phyloP scores from a whole-genome alignment of 1,140 invertebrate species.

The Solen grandis region DNA sequence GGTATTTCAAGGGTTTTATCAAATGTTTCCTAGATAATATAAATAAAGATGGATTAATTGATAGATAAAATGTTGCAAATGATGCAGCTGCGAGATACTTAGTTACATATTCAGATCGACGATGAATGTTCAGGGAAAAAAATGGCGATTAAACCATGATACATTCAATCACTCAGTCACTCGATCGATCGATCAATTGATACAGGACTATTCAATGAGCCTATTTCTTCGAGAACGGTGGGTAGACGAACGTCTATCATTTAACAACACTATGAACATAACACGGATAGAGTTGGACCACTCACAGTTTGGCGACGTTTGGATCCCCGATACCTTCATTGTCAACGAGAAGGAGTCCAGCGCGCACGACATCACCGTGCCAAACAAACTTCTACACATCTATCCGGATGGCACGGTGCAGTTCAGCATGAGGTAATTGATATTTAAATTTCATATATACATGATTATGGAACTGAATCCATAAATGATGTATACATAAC shows the following conservation, averaged over 20 bases:
- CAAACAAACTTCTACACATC: slow-evolving; percentile 86
- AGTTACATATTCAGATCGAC: too few species aligned
- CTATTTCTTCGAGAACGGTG: slow-evolving; percentile 84
- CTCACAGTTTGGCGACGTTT: slow-evolving; percentile 65
- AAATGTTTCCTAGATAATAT: too few species aligned
- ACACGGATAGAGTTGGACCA: slow-evolving; percentile 70
- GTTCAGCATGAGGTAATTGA: slow-evolving; percentile 80
- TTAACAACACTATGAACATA: slow-evolving; percentile 71
- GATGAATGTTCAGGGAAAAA: too few species aligned
- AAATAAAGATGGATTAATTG: too few species aligned
- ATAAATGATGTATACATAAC: too few species aligned
- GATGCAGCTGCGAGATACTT: too few species aligned
- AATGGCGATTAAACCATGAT: too few species aligned
- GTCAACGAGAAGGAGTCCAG: slow-evolving; percentile 85
- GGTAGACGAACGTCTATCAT: slow-evolving; percentile 82
- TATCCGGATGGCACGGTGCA: slow-evolving; percentile 84
- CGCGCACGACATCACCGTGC: slow-evolving; percentile 80
- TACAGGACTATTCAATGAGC: slow-evolving; percentile 85
- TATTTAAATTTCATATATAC: neutral
- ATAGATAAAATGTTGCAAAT: too few species aligned
- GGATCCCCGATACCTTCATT: slow-evolving; percentile 87
- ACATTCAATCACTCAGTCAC: too few species aligned
- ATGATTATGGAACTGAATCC: too few species aligned
- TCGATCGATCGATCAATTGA: too few species aligned
- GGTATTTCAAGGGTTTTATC: too few species aligned